Evolutionary conservation across 2,113 vertebrate species (phyloP), one percentile per base, ranked within the genome.

Genomic region (Prolemur simus): DNA sequence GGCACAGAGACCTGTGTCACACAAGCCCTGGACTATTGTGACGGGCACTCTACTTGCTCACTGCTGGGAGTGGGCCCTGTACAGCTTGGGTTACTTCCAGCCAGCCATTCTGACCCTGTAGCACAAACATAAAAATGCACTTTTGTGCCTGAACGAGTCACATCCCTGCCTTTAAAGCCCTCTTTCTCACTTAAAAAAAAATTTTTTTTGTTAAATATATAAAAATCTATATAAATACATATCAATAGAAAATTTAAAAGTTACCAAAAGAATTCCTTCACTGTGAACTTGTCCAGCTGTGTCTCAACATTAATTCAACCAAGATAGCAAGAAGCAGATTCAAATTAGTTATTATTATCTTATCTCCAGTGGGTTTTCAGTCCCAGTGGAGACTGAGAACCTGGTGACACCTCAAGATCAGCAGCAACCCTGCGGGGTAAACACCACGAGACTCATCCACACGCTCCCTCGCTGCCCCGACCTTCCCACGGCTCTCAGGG

Each of bases 31-130:
- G 45, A 21, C 81, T 76, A 20, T 45, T 20, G 0, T 32, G 45
- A 66, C 1, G 0, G 42, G 81, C 25, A 3, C 32, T 1, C 0
- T 34, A 15, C 74, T 73, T 68, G 15, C 68, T 37, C 1, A 0
- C 47, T 20, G 56, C 5, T 6, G 39, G 77, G 11, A 60, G 81
- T 17, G 39, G 78, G 47, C 63, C 64, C 49, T 47, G 74, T 11
- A 25, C 63, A 60, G 63, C 42, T 3, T 63, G 25, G 32, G 27
- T 60, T 71, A 29, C 83, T 90, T 73, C 52, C 69, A 84, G 82
- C 84, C 47, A 25, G 21, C 52, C 68, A 12, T 60, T 71, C 81
- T 58, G 25, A 95, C 49, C 42, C 21, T 15, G 13, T 58, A 56
- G 45, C 32, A 69, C 77, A 73, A 63, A 91, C 29, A 0, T 18